Percentiles rank a stretch among this genome's conserved stretches.
phyloP scores from a whole-genome alignment of 2,888 invertebrate genomes.

The Acanthopleura granulata region DNA sequence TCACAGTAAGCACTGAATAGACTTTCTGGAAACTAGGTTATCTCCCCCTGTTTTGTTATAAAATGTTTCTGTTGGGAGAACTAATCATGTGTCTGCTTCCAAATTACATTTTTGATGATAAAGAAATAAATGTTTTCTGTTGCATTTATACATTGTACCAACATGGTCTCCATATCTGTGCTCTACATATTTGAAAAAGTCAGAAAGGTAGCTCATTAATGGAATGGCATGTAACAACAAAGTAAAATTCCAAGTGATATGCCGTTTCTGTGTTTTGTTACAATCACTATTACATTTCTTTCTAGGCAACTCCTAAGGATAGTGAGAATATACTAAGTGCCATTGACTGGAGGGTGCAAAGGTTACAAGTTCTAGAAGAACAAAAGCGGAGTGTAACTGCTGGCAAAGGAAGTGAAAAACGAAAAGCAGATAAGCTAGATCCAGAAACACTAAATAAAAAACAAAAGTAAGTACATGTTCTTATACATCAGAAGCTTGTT shows the following conservation, averaged over 20 bases:
- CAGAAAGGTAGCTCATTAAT: too few species aligned
- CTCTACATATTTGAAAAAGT: too few species aligned
- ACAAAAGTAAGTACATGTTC: background rate
- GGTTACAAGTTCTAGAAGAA: constrained; percentile 56
- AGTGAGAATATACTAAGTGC: constrained; percentile 77
- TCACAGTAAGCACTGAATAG: constrained; percentile 76
- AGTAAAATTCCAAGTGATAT: too few species aligned
- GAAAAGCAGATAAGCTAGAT: constrained; percentile 35
- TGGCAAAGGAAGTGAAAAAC: constrained; percentile 42
- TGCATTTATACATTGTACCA: too few species aligned
- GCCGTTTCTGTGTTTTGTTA: too few species aligned
- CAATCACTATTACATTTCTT: constrained; percentile 22
- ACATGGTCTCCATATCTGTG: too few species aligned
- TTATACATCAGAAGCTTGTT: too few species aligned
- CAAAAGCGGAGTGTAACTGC: constrained; percentile 33
- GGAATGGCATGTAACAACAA: too few species aligned
- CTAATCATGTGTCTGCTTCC: background rate
- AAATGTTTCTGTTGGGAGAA: background rate
- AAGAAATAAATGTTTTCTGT: too few species aligned
- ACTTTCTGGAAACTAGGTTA: background rate
- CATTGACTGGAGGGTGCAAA: constrained; percentile 73
- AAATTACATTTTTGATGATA: too few species aligned
- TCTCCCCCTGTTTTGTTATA: background rate
- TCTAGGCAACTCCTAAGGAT: constrained; percentile 79
- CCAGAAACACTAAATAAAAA: constrained; percentile 10